phyloP scores from a whole-genome alignment of 2,888 invertebrate genomes.

The Steromphala cineraria region DNA sequence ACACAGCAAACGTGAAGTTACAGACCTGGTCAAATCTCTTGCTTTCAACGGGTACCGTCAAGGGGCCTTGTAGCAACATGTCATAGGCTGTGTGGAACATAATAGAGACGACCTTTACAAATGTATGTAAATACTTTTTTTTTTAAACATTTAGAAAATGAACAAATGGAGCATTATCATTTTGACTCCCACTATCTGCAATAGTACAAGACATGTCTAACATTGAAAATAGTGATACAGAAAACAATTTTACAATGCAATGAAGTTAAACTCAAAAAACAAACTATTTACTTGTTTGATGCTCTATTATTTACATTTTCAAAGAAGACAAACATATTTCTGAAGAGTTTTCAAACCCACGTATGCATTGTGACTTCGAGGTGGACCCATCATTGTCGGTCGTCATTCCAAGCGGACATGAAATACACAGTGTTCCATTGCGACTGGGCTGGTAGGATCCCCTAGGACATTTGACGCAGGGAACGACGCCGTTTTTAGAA shows the following conservation, averaged over 20 bases:
- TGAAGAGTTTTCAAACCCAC: background rate
- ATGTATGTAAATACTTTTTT: too few relatives aligned
- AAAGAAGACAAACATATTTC: too few relatives aligned
- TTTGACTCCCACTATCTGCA: too few relatives aligned
- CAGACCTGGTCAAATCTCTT: background rate
- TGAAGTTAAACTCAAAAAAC: too few relatives aligned
- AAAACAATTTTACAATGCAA: too few relatives aligned
- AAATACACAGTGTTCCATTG: background rate
- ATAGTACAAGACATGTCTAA: too few relatives aligned
- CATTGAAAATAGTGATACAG: too few relatives aligned
- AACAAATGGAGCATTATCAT: too few relatives aligned
- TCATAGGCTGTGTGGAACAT: background rate
- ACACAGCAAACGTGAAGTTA: background rate
- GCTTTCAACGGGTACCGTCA: background rate
- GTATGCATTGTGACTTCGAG: background rate
- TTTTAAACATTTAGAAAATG: too few relatives aligned
- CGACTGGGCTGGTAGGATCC: background rate
- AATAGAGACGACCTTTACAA: too few relatives aligned
- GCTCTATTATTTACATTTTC: too few relatives aligned
- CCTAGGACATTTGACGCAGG: background rate
- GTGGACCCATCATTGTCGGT: background rate
- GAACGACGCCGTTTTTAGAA: background rate
- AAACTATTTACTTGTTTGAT: too few relatives aligned
- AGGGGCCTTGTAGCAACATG: background rate
- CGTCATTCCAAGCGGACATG: background rate